Evolutionary conservation across 2,888 invertebrate species (phyloP).

Genomic region (Mesorhabditis sp.): DNA sequence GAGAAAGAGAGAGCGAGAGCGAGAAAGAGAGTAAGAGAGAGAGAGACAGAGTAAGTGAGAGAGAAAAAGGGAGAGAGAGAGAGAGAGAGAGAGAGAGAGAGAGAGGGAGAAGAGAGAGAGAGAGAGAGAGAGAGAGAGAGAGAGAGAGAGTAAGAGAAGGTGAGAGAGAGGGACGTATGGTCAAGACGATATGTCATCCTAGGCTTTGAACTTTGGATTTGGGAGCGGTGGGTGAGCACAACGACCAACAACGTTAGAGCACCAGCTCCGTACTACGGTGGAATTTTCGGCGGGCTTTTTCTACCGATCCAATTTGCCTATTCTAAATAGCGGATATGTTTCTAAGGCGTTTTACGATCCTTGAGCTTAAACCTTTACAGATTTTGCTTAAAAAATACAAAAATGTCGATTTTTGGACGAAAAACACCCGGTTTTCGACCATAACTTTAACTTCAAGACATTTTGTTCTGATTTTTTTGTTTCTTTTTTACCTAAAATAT

Average conservation of each 20-base stretch:
- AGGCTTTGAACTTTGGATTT: neutral
- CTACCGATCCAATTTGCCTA: no score
- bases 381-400: no score
- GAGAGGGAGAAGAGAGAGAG: conserved; percentile 8
- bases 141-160: conserved; percentile 10
- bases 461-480: no score
- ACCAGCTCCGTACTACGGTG: neutral
- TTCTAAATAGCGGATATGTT: no score
- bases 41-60: conserved; percentile 6
- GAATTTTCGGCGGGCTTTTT: no score
- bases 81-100: conserved; percentile 7
- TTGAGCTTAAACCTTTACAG: no score
- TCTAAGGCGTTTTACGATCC: no score
- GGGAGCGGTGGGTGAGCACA: neutral
- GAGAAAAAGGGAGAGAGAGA: conserved; percentile 2
- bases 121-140: conserved; percentile 10
- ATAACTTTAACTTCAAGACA: no score
- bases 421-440: no score
- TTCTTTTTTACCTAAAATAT: no score
- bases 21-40: conserved; percentile 8
- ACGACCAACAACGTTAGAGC: neutral
- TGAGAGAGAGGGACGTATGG: neutral
- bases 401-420: no score
- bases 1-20: neutral
- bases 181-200: conserved; percentile 11